These are phyloP conservation scores for Peromyscus maniculatus DNA, from an alignment of 2,113 vertebrate species.

Conservation along the genomic window DNA sequence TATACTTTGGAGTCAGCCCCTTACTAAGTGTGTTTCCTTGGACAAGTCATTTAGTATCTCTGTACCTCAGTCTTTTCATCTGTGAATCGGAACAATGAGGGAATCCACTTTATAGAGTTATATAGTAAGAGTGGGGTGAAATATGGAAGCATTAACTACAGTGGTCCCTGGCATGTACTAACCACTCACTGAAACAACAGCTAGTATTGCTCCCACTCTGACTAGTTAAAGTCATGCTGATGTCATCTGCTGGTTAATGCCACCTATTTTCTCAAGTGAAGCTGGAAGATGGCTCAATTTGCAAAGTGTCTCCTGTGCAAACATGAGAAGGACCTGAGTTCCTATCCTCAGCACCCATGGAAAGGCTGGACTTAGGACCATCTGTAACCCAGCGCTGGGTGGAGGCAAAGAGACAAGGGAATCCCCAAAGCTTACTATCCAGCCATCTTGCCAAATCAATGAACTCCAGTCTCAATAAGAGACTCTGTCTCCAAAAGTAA, in stretches of 20 bases:
- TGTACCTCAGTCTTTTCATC: constrained; percentile 30
- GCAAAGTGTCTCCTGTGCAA: background rate
- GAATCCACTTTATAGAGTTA: background rate
- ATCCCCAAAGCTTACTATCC: background rate
- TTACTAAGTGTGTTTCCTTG: background rate
- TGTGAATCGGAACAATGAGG: background rate
- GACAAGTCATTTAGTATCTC: background rate
- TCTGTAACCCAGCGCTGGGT: background rate
- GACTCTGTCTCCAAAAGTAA: background rate
- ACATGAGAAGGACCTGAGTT: background rate
- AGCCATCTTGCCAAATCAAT: background rate
- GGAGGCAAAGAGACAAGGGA: background rate
- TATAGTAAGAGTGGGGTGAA: constrained; percentile 46
- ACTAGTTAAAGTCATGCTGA: constrained; percentile 13
- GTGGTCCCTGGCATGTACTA: background rate
- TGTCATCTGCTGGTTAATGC: background rate
- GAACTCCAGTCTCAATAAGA: background rate
- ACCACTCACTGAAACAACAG: background rate
- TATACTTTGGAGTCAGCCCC: constrained; percentile 21
- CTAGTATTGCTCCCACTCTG: background rate
- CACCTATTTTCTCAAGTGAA: background rate
- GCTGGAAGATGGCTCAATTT: background rate
- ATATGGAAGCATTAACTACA: background rate
- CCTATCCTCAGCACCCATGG: background rate
- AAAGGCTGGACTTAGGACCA: background rate